These are phyloP conservation scores for Planiliza haematocheilus DNA, from an alignment of 2,113 vertebrate genomes.

Conservation along the genomic window DNA sequence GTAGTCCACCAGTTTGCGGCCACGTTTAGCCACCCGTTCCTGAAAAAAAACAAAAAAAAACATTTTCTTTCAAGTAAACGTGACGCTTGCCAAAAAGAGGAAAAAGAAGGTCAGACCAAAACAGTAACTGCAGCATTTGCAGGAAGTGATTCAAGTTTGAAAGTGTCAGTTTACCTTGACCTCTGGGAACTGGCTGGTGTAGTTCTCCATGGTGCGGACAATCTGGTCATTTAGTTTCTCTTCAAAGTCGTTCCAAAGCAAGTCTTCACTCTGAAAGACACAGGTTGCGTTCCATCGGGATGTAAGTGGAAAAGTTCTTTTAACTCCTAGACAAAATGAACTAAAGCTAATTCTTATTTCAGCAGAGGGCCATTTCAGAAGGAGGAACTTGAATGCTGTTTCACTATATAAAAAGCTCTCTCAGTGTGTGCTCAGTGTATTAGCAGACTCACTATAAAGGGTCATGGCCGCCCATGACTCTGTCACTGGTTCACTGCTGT, in stretches of 20 bases:
- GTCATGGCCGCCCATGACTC: no score
- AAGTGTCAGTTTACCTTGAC: conserved; percentile 84
- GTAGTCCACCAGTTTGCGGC: conserved; percentile 95
- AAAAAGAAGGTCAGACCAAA: background rate
- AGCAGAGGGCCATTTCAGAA: background rate
- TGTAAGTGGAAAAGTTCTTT: background rate
- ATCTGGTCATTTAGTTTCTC: conserved; percentile 92
- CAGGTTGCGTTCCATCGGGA: background rate
- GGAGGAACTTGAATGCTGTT: background rate
- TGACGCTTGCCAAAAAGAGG: background rate
- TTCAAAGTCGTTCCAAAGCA: conserved; percentile 96
- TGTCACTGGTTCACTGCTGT: no score
- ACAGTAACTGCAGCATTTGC: background rate
- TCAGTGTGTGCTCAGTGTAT: no score
- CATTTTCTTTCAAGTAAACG: no score
- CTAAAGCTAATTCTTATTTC: background rate
- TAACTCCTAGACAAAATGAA: background rate
- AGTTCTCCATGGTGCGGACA: conserved; percentile 93
- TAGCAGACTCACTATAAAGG: no score
- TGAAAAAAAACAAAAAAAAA: conserved; percentile 59
- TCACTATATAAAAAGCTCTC: background rate
- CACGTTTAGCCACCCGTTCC: conserved; percentile 93
- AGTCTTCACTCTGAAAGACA: conserved; percentile 88
- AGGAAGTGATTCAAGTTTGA: background rate
- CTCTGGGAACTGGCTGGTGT: conserved; percentile 91